Percentiles rank a stretch among this genome's conserved stretches.
Evolutionary conservation across 2,888 invertebrate species (phyloP).

Genomic region (Troides oblongomaculatus): DNA sequence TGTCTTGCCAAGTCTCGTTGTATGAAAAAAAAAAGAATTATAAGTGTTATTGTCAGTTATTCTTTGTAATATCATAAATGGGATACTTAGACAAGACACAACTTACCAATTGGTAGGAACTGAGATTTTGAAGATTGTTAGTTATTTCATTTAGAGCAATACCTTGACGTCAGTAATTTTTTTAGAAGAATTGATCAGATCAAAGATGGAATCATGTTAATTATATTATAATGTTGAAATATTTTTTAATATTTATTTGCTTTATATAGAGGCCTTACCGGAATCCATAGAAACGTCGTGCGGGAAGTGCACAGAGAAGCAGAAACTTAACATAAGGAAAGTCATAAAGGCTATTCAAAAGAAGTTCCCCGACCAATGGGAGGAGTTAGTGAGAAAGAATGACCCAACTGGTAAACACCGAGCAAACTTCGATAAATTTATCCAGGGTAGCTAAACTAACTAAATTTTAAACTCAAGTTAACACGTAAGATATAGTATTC

Average conservation of each 20-base stretch:
- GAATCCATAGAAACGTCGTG: slow-evolving; percentile 85
- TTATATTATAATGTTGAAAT: no score
- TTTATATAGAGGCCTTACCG: slow-evolving; percentile 82
- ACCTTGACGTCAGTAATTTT: no score
- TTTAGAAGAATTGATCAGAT: no score
- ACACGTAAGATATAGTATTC: background rate
- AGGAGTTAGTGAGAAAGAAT: slow-evolving; percentile 84
- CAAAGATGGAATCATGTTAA: no score
- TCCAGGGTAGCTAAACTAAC: slow-evolving; percentile 55
- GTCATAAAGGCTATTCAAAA: slow-evolving; percentile 84
- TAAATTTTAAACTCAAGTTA: slow-evolving; percentile 2
- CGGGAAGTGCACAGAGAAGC: slow-evolving; percentile 84
- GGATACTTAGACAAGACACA: no score
- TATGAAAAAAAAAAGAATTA: no score
- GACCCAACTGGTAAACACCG: slow-evolving; percentile 84
- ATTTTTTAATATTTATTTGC: background rate
- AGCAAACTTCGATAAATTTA: slow-evolving; percentile 80
- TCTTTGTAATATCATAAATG: no score
- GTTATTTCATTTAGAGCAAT: no score
- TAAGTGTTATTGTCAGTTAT: no score
- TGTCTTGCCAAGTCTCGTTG: no score
- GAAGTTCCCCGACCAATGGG: slow-evolving; percentile 84
- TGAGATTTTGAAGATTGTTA: no score
- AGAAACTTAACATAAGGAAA: slow-evolving; percentile 80
- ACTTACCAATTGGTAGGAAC: no score